Conservation (phyloP, 2,888 invertebrate genomes). For the Synergus itoensis region DNA sequence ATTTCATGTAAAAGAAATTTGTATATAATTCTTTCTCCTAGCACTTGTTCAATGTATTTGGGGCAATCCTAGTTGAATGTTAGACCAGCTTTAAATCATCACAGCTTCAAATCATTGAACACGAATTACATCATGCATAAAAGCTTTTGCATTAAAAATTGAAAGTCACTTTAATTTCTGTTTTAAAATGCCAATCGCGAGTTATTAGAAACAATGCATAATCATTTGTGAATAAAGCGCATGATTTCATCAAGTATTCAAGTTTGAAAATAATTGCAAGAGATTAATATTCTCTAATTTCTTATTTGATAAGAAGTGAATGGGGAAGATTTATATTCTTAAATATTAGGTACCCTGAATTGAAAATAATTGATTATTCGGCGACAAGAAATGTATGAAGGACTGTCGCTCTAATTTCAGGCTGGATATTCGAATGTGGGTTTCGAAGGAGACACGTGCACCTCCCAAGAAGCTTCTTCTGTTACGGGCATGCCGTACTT, state of each 20-base stretch:
- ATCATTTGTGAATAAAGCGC: background rate
- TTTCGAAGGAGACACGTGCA: constrained; percentile 48
- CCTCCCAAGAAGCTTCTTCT: constrained; percentile 39
- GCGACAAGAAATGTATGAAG: constrained; percentile 27
- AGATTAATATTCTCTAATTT: background rate
- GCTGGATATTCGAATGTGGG: constrained; percentile 54
- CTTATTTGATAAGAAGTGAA: too few relatives aligned
- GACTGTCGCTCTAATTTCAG: constrained; percentile 51
- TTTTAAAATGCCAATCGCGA: constrained; percentile 10
- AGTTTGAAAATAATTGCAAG: too few relatives aligned
- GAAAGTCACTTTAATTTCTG: background rate
- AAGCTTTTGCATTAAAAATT: constrained; percentile 13
- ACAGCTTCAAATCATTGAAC: background rate
- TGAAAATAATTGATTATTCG: constrained; percentile 19
- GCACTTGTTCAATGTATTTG: background rate
- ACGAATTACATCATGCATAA: constrained; percentile 4
- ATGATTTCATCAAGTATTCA: background rate
- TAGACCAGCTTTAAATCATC: constrained; percentile 16
- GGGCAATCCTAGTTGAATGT: background rate
- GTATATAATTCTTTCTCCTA: background rate
- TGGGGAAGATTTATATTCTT: background rate
- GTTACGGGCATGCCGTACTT: constrained; percentile 41
- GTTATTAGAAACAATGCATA: background rate
- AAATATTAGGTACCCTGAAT: constrained; percentile 4
- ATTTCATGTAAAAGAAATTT: background rate